Conservation (phyloP, 1,140 invertebrate genomes). For the Halyomorpha halys region DNA sequence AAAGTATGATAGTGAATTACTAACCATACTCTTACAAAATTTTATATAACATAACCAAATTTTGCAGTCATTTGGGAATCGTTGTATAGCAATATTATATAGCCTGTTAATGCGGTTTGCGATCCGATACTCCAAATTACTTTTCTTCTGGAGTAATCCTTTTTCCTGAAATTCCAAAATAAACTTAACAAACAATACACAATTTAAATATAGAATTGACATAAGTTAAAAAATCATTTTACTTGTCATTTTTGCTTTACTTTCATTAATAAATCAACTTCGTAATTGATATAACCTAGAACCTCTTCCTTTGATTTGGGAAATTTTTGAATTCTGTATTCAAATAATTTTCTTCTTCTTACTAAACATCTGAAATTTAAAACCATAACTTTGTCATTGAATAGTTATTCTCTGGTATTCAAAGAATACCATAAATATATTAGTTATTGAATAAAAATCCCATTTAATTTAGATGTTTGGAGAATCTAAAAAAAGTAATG, state of each 20-base stretch:
- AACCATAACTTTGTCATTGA: no score
- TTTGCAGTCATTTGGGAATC: constrained; percentile 53
- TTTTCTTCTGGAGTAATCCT: constrained; percentile 47
- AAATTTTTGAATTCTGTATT: constrained; percentile 57
- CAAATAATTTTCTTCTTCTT: constrained; percentile 54
- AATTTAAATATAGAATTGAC: no score
- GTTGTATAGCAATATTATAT: constrained; percentile 48
- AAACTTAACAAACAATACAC: no score
- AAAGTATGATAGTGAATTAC: background rate
- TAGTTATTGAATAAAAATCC: no score
- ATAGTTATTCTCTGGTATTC: no score
- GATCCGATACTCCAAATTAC: constrained; percentile 54
- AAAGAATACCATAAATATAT: no score
- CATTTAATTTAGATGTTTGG: no score
- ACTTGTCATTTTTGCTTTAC: constrained; percentile 46
- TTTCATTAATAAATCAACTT: constrained; percentile 53
- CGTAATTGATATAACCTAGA: constrained; percentile 59
- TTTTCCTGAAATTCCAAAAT: constrained; percentile 38
- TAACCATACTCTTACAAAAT: constrained; percentile 53
- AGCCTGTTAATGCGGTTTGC: constrained; percentile 52
- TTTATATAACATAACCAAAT: constrained; percentile 61
- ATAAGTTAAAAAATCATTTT: constrained; percentile 18
- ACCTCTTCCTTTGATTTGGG: constrained; percentile 59
- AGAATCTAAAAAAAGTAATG: no score
- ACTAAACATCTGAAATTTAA: constrained; percentile 47